Evolutionary conservation across 2,113 vertebrate genomes (phyloP), one percentile per base, ranked within the genome.

Genomic region (Ivindomyrus marchei): DNA sequence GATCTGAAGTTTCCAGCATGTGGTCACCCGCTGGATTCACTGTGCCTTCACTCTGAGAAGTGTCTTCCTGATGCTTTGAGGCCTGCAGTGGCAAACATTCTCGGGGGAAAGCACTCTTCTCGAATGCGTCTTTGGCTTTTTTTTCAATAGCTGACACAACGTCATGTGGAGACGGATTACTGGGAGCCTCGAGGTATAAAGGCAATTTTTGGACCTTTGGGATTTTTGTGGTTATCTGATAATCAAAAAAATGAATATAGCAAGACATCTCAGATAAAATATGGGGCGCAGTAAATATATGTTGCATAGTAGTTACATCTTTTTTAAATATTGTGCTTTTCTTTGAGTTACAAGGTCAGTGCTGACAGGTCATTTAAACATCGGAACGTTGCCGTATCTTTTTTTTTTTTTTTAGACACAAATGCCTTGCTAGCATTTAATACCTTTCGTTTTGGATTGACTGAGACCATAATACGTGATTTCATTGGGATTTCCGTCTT

Each of bases 361-460:
- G 74, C 36, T 7, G 17, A 80, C 74, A 80, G 31, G 36, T 80
- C 1, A 42, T 42, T 80, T 80, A 80, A 42, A 42, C 62, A 70
- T 83, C 0, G 19, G 19, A 83, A 83, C 0, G 19, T 83, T 83
- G 13, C 1, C 5, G 15, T 80, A 84, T 39, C 3, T 19, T 9
- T 46, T 21, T 45, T 7, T 17, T 13, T 24, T 17, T 13, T 50
- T 87, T 47, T 85, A 8, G 58, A 85, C 21, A 46, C 9, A 85
- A 89, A 62, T 11, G 58, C 0, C 53, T 56, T 24, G 31, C n/a
- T 46, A 62, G 36, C 4, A 88, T 45, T 66, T 4, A 90, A 88
- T 91, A 97, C 97, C 96, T 97, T 96, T 94, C 93, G 85, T 10
- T 93, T 94, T 5, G 93, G 93, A 88, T 95, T 92, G 46, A 89